These are phyloP conservation scores for Haliclystus octoradiatus DNA, from an alignment of 30 jellyfish, hydroid and myxozoan genomes.

Conservation along the genomic window DNA sequence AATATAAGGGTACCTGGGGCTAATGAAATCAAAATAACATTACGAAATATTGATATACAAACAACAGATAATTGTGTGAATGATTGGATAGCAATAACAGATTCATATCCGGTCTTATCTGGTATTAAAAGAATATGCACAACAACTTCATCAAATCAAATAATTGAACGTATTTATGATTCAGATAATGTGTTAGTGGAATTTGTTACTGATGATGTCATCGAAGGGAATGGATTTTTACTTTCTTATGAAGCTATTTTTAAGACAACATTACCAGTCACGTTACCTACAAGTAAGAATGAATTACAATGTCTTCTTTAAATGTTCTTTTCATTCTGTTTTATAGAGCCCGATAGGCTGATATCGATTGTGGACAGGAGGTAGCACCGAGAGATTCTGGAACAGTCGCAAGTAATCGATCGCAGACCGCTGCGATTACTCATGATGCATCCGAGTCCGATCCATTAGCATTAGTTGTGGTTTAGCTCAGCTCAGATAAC, in stretches of 20 bases:
- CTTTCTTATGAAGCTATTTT: conserved; percentile 4
- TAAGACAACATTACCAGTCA: background rate
- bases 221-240: conserved; percentile 15
- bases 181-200: conserved; percentile 18
- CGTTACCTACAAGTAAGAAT: background rate
- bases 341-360: too few species aligned
- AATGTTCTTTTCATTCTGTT: too few species aligned
- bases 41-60: conserved; percentile 21
- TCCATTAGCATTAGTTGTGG: too few species aligned
- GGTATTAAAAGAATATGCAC: background rate
- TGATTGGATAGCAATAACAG: conserved; percentile 9
- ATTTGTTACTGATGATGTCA: conserved; percentile 18
- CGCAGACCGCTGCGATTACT: too few species aligned
- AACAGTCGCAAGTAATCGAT: too few species aligned
- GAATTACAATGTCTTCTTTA: too few species aligned
- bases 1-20: conserved; percentile 37
- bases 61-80: conserved; percentile 22
- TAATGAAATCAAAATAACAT: background rate
- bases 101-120: background rate
- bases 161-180: background rate
- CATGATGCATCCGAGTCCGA: too few species aligned
- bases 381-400: too few species aligned
- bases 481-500: too few species aligned
- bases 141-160: background rate
- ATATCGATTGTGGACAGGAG: too few species aligned